phyloP scores from a whole-genome alignment of 2,113 vertebrate genomes.

The Plecotus auritus region DNA sequence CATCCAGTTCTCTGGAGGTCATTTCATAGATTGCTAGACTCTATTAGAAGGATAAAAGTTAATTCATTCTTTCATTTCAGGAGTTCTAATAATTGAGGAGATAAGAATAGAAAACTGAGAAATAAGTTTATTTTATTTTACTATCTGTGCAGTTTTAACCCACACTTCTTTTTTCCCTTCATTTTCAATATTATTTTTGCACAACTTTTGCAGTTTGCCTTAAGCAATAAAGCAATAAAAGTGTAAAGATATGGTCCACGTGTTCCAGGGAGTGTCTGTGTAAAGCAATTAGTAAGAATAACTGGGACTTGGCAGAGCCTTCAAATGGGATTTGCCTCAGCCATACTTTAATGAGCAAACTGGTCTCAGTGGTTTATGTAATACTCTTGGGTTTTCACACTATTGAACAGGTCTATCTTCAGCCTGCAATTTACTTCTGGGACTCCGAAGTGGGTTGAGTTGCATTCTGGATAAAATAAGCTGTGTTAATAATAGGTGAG shows the following conservation, averaged over 20 bases:
- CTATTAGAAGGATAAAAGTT: background rate
- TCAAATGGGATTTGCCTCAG: background rate
- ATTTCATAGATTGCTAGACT: background rate
- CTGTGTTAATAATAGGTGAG: background rate
- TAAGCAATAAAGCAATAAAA: conserved; percentile 33
- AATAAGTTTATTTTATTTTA: background rate
- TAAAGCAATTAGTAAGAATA: background rate
- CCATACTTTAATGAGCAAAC: background rate
- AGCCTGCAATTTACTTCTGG: background rate
- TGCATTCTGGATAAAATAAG: background rate
- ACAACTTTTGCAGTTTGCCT: background rate
- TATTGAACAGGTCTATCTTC: background rate
- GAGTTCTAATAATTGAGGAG: background rate
- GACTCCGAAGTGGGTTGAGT: background rate
- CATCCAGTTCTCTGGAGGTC: background rate
- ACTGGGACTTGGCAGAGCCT: background rate
- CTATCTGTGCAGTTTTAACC: background rate
- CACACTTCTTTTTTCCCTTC: background rate
- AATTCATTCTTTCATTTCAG: background rate
- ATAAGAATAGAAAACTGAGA: background rate
- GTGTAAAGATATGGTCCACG: background rate
- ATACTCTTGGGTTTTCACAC: background rate
- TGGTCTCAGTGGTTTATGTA: background rate
- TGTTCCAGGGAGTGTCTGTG: background rate
- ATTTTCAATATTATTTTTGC: background rate